These are phyloP conservation scores for Xylota segnis DNA, from an alignment of 2,888 invertebrate species.

Conservation along the genomic window DNA sequence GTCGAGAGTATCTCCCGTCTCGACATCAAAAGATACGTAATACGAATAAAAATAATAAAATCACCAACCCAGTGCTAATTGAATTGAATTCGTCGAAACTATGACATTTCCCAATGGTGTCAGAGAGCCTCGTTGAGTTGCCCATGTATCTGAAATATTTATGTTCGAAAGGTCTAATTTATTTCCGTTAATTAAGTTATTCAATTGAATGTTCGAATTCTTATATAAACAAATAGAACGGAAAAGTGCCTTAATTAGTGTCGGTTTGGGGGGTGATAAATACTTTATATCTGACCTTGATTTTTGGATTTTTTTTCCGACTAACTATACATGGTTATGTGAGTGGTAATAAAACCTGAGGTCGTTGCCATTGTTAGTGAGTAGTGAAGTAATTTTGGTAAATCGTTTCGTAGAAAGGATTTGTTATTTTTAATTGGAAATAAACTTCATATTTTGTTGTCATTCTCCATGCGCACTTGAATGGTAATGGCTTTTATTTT, in stretches of 20 bases:
- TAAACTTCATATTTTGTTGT: background rate
- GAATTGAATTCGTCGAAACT: constrained; percentile 2
- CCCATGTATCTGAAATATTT: constrained; percentile 12
- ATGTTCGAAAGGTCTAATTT: background rate
- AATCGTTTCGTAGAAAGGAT: background rate
- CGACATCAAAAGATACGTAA: background rate
- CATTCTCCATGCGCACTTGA: background rate
- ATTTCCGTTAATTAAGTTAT: constrained; percentile 9
- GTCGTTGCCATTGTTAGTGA: constrained; percentile 15
- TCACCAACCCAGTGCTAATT: constrained; percentile 13
- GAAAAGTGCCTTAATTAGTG: constrained; percentile 4
- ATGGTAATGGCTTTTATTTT: background rate
- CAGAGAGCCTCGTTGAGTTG: background rate
- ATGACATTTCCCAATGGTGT: constrained; percentile 20
- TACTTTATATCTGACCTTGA: constrained; percentile 22
- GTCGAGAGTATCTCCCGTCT: background rate
- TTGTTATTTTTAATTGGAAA: background rate
- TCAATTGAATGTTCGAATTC: constrained; percentile 16
- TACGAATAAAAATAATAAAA: constrained; percentile 3
- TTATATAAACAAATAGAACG: constrained; percentile 13
- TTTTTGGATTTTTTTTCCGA: background rate
- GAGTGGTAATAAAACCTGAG: constrained; percentile 15
- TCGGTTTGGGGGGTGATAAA: constrained; percentile 16
- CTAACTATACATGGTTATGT: background rate
- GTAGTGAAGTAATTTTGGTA: constrained; percentile 13